Evolutionary conservation across 2,888 invertebrate species (phyloP).

Genomic region (Cartodere bifasciata): DNA sequence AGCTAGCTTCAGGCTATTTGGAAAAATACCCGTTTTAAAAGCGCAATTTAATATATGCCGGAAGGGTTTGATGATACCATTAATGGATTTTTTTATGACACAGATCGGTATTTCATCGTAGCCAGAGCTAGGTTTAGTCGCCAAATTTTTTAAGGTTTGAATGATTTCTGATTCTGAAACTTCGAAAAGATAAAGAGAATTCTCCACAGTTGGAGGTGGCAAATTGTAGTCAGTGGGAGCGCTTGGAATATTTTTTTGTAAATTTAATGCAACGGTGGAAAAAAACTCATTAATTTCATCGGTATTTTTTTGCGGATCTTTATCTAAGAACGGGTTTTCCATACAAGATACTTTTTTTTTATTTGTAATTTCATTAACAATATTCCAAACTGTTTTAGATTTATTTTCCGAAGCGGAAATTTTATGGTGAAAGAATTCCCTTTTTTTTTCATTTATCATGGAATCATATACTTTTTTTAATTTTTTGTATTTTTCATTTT

Average conservation of each 20-base stretch:
- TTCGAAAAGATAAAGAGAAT: constrained; percentile 4
- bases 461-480: too few relatives aligned
- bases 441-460: too few relatives aligned
- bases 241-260: too few relatives aligned
- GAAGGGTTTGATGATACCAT: background rate
- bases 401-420: too few relatives aligned
- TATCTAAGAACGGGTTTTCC: background rate
- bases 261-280: constrained; percentile 1
- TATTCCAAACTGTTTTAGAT: constrained; percentile 3
- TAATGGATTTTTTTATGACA: constrained; percentile 1
- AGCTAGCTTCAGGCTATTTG: background rate
- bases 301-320: background rate
- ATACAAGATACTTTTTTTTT: background rate
- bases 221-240: background rate
- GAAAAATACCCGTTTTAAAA: constrained; percentile 2
- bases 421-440: too few relatives aligned
- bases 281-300: constrained; percentile 2
- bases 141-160: background rate
- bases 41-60: constrained; percentile 2
- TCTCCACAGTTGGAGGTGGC: background rate
- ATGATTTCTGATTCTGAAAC: constrained; percentile 2
- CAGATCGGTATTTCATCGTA: constrained; percentile 4
- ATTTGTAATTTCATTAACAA: constrained; percentile 1
- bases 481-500: too few relatives aligned
- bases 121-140: background rate